Evolutionary conservation across 2,888 invertebrate genomes (phyloP).

Genomic region (Chaitophorus viminalis): DNA sequence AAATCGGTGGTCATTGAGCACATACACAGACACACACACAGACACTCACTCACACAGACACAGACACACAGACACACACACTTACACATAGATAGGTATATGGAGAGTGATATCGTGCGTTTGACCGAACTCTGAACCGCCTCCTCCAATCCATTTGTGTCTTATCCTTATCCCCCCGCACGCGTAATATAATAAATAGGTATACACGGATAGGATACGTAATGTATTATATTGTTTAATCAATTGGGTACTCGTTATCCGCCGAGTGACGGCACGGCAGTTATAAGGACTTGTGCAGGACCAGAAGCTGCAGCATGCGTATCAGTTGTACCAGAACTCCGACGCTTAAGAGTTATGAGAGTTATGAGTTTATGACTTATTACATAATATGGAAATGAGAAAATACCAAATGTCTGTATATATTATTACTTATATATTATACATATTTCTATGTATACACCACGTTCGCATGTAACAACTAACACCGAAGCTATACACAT

Average conservation of each 20-base stretch:
- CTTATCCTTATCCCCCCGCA: background rate
- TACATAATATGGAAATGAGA: too few species aligned
- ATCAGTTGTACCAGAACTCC: too few species aligned
- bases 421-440: too few species aligned
- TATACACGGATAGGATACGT: too few species aligned
- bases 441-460: too few species aligned
- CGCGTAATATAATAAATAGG: background rate
- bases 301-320: too few species aligned
- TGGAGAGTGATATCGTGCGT: slow-evolving; percentile 4
- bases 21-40: background rate
- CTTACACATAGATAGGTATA: background rate
- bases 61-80: background rate
- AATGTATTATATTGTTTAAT: background rate
- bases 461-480: too few species aligned
- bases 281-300: too few species aligned
- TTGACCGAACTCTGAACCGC: background rate
- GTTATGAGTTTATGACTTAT: too few species aligned
- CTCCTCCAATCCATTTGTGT: background rate
- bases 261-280: background rate
- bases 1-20: slow-evolving; percentile 46
- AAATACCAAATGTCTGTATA: too few species aligned
- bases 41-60: background rate
- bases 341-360: too few species aligned
- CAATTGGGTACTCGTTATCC: background rate
- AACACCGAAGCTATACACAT: too few species aligned